A percentile compares a stretch with the other conserved stretches of the same genome.
Conservation (phyloP, 2,888 invertebrate species). For the Lepidonotus clava region DNA sequence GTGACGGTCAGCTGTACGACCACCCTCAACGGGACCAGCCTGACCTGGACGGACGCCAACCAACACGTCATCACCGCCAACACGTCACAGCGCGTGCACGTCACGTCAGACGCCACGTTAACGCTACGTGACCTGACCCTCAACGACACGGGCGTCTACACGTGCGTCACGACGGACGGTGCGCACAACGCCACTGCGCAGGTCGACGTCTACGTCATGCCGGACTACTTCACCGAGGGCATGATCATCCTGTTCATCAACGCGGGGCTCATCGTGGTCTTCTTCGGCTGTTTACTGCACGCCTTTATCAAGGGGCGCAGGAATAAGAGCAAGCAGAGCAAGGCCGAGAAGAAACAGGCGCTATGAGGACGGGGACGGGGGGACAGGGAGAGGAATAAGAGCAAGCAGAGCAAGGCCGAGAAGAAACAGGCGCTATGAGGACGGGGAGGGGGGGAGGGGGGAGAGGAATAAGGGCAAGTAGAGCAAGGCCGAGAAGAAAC, state of each 20-base stretch:
- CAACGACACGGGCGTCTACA: conserved; percentile 73
- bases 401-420: conserved; percentile 20
- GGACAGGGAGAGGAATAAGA: conserved; percentile 46
- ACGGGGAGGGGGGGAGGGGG: too few relatives aligned
- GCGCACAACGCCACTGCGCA: conserved; percentile 66
- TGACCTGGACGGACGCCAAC: conserved; percentile 1
- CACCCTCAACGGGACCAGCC: neutral
- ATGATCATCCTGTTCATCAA: conserved; percentile 71
- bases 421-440: neutral
- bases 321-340: conserved; percentile 17
- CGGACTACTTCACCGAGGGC: conserved; percentile 68
- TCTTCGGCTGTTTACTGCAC: conserved; percentile 66
- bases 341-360: conserved; percentile 16
- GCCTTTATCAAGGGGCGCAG: conserved; percentile 60
- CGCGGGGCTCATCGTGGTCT: conserved; percentile 66
- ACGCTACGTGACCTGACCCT: conserved; percentile 68
- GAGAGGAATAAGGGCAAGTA: too few relatives aligned
- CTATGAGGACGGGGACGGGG: too few relatives aligned
- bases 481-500: too few relatives aligned
- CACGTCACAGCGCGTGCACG: neutral
- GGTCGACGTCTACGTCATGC: conserved; percentile 68
- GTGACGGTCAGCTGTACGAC: neutral
- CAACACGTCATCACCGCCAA: neutral
- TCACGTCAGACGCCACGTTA: conserved; percentile 63
- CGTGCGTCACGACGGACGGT: conserved; percentile 66